A percentile compares a stretch with the other conserved stretches of the same genome.
Evolutionary conservation across 2,888 invertebrate species (phyloP).

Genomic region (Drosophila paranaensis): DNA sequence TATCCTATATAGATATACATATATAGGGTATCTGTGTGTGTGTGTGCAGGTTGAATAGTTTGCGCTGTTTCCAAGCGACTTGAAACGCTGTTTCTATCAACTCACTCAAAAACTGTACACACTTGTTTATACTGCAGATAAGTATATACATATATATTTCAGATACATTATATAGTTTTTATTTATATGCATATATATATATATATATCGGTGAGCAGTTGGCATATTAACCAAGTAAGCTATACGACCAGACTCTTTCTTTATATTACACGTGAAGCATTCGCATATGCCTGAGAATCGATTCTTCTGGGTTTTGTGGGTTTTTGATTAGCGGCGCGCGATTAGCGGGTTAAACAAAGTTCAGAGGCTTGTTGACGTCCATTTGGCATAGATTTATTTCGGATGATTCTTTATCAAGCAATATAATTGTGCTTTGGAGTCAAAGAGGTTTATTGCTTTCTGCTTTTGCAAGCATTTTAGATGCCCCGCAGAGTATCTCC

Average conservation of each 20-base stretch:
- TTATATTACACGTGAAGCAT: not conserved
- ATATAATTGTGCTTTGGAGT: not conserved
- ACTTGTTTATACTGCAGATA: conserved; percentile 4
- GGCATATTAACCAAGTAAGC: not conserved
- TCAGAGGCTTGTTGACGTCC: not conserved
- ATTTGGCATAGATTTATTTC: not conserved
- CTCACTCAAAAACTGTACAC: not conserved
- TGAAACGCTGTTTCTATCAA: not conserved
- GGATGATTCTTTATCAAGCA: not conserved
- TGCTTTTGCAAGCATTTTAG: not conserved
- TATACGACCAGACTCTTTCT: not conserved
- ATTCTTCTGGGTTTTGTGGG: not conserved
- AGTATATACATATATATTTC: not conserved
- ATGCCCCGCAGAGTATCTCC: not conserved
- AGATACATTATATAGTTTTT: not conserved
- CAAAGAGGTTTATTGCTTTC: not conserved
- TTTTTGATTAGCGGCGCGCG: not conserved
- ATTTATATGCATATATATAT: too few species aligned
- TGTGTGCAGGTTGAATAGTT: not conserved
- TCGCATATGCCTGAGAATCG: not conserved
- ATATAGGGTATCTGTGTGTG: not conserved
- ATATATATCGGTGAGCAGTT: conserved; percentile 1
- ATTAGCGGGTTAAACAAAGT: not conserved
- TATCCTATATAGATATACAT: not conserved
- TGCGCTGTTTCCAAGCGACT: conserved; percentile 1